Evolutionary conservation across 92 coral and sea anemone genomes (phyloP).

Genomic region (Phenganax marumi): DNA sequence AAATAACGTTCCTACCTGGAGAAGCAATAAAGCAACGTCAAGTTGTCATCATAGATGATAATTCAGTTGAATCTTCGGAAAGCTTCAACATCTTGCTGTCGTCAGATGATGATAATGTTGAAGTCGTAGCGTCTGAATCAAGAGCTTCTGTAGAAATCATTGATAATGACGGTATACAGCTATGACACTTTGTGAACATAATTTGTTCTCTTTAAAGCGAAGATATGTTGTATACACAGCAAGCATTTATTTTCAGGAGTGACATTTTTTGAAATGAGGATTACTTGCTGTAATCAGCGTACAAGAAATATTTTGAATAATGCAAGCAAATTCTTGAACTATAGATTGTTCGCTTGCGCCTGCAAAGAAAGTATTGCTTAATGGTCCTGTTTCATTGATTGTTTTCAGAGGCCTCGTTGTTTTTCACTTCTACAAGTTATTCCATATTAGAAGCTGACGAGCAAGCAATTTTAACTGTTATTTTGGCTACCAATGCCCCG

Average conservation of each 20-base stretch:
- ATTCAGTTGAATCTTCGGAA: constrained; percentile 25
- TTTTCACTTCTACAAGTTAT: not conserved
- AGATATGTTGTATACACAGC: no score
- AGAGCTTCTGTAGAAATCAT: not conserved
- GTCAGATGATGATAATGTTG: constrained; percentile 3
- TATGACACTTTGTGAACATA: no score
- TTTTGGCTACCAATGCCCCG: constrained; percentile 23
- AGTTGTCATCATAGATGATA: constrained; percentile 33
- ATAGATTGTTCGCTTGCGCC: not conserved
- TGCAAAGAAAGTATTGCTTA: not conserved
- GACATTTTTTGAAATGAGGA: no score
- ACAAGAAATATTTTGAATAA: no score
- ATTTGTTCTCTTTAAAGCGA: no score
- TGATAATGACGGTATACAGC: constrained; percentile 1
- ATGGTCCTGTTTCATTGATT: not conserved
- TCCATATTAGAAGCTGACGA: not conserved
- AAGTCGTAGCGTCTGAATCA: not conserved
- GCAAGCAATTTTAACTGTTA: constrained; percentile 16
- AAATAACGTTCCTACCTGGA: constrained; percentile 19
- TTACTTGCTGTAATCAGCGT: no score
- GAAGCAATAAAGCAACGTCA: not conserved
- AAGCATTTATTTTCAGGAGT: no score
- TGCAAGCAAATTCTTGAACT: no score
- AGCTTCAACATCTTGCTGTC: constrained; percentile 21
- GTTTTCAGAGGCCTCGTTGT: constrained; percentile 26